These are phyloP conservation scores for Lonchura striata DNA, from an alignment of 2,113 vertebrate species.

Conservation along the genomic window DNA sequence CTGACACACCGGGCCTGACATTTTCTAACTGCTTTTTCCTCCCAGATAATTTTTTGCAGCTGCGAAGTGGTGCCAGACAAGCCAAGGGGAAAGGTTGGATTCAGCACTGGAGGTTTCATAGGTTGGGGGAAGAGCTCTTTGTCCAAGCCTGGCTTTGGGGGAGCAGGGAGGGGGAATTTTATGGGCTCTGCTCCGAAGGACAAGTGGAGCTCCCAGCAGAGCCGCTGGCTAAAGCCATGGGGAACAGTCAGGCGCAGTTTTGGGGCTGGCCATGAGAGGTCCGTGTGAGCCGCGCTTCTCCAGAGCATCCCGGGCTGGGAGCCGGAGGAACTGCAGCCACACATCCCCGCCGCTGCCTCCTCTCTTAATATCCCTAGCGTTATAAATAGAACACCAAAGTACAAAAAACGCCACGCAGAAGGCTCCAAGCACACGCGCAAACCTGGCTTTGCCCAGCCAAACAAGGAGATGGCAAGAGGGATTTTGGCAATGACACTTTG, in stretches of 20 bases:
- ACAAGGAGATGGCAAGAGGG: neutral
- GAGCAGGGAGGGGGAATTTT: neutral
- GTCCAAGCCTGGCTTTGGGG: neutral
- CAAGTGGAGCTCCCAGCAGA: neutral
- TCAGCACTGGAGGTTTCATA: neutral
- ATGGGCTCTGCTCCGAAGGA: neutral
- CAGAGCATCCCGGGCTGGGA: neutral
- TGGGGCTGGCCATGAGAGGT: neutral
- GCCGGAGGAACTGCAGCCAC: neutral
- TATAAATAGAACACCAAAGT: rapidly evolving
- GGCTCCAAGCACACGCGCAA: neutral
- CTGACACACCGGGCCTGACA: neutral
- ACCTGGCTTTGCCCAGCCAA: neutral
- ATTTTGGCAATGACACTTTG: neutral
- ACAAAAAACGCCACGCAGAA: too few relatives aligned
- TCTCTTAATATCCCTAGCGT: rapidly evolving
- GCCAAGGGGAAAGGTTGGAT: neutral
- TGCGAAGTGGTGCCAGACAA: neutral
- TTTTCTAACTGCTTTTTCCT: neutral
- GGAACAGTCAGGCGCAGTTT: neutral
- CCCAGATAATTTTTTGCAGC: neutral
- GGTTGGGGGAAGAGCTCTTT: neutral
- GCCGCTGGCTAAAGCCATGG: rapidly evolving
- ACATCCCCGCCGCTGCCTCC: neutral
- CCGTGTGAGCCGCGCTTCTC: neutral